Evolutionary conservation across 1,140 invertebrate species (phyloP).

Genomic region (Anastrepha ludens): DNA sequence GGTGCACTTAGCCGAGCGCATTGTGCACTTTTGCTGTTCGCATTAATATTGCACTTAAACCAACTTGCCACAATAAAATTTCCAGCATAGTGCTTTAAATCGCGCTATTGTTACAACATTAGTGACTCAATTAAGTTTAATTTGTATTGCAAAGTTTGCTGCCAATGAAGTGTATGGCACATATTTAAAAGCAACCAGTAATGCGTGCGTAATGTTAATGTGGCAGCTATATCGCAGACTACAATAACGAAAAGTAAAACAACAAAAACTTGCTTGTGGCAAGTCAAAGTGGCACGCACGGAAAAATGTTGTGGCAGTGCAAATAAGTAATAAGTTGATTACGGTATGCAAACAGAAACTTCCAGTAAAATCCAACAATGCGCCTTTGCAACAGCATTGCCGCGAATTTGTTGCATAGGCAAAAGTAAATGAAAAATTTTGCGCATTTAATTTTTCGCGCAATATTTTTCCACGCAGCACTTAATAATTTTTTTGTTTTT

Average conservation of each 20-base stretch:
- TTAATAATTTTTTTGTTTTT: background rate
- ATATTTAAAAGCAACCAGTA: conserved; percentile 14
- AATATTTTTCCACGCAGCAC: conserved; percentile 36
- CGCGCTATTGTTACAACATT: conserved; percentile 43
- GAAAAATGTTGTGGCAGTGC: background rate
- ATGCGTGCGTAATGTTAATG: conserved; percentile 29
- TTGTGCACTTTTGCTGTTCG: background rate
- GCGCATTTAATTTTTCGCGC: conserved; percentile 32
- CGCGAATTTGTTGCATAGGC: conserved; percentile 12
- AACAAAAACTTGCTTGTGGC: conserved; percentile 22
- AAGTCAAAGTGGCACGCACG: conserved; percentile 39
- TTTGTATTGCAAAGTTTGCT: conserved; percentile 26
- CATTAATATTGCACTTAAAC: conserved; percentile 2
- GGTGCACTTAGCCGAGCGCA: background rate
- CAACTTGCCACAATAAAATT: conserved; percentile 38
- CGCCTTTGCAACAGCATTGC: background rate
- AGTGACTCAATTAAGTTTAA: conserved; percentile 50
- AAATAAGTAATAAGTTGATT: conserved; percentile 36
- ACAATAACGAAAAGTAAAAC: background rate
- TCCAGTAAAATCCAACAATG: background rate
- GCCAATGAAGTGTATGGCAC: background rate
- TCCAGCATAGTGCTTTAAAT: conserved; percentile 32
- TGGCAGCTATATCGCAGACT: background rate
- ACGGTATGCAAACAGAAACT: background rate
- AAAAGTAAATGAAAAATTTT: conserved; percentile 42